A percentile compares a stretch with the other conserved stretches of the same genome.
phyloP scores from a whole-genome alignment of 2,113 vertebrate genomes.

The Dolichallabes microphthalmus region DNA sequence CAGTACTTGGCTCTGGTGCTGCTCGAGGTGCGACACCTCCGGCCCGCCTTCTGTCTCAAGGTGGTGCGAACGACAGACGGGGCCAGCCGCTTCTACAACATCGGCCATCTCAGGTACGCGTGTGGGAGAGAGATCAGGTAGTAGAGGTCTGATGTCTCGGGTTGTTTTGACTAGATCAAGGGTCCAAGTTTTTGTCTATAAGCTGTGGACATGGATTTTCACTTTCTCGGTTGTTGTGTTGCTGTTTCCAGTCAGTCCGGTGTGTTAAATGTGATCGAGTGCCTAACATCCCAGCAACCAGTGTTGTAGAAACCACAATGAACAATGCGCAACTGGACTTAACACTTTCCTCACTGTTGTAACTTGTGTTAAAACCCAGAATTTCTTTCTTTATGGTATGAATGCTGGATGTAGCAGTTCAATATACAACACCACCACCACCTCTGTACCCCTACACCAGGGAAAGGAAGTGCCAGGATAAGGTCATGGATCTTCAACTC shows the following conservation, averaged over 20 bases:
- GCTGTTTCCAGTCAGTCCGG: background rate
- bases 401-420: background rate
- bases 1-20: slow-evolving; percentile 94
- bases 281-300: background rate
- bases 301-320: background rate
- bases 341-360: background rate
- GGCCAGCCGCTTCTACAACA: slow-evolving; percentile 86
- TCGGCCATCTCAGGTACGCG: slow-evolving; percentile 88
- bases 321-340: background rate
- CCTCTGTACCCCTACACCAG: background rate
- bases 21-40: slow-evolving; percentile 91
- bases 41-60: slow-evolving; percentile 83
- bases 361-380: background rate
- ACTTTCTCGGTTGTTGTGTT: background rate
- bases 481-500: too few species aligned
- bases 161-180: background rate
- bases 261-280: background rate
- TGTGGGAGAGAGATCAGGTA: background rate
- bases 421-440: background rate
- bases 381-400: background rate
- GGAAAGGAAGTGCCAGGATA: too few species aligned
- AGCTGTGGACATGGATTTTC: background rate
- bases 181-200: background rate
- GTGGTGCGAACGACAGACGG: slow-evolving; percentile 88
- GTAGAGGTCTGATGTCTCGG: too few species aligned